Evolutionary conservation across 2,888 invertebrate species (phyloP).

Genomic region (Aproaerema taeniolella): DNA sequence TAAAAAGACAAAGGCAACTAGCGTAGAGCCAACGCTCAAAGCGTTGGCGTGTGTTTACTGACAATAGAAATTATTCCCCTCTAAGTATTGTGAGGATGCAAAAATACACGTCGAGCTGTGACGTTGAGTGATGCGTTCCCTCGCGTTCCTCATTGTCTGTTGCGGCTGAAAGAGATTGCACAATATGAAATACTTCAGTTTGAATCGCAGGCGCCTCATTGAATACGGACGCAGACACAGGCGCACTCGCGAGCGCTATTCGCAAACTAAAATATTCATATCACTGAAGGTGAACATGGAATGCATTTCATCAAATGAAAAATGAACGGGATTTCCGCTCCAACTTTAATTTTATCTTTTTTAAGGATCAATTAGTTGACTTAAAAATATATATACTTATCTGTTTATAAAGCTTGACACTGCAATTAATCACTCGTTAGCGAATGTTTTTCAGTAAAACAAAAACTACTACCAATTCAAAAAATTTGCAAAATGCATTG

Average conservation of each 20-base stretch:
- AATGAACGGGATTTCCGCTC: too few species aligned
- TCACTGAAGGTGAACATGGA: constrained; percentile 33
- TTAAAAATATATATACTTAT: too few species aligned
- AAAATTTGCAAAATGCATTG: too few species aligned
- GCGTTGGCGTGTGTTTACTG: constrained; percentile 50
- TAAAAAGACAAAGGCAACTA: constrained; percentile 20
- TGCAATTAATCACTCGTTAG: too few species aligned
- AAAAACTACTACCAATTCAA: too few species aligned
- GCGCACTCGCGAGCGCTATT: constrained; percentile 30
- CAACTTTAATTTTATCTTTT: too few species aligned
- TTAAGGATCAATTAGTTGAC: too few species aligned
- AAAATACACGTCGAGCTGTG: constrained; percentile 64
- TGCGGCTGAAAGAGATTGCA: constrained; percentile 62
- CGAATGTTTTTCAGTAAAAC: too few species aligned
- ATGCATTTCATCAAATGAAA: constrained; percentile 25
- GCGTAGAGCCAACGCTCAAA: constrained; percentile 41
- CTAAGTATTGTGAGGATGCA: constrained; percentile 63
- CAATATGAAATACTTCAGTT: constrained; percentile 69
- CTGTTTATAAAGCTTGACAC: too few species aligned
- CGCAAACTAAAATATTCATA: constrained; percentile 57
- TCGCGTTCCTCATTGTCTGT: constrained; percentile 62
- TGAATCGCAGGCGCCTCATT: constrained; percentile 59
- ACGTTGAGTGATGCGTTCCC: constrained; percentile 73
- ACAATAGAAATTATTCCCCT: constrained; percentile 69
- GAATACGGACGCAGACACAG: constrained; percentile 44